These are phyloP conservation scores for Ptychobarbus kaznakovi DNA, from an alignment of 2,797 vertebrate species.

Conservation along the genomic window DNA sequence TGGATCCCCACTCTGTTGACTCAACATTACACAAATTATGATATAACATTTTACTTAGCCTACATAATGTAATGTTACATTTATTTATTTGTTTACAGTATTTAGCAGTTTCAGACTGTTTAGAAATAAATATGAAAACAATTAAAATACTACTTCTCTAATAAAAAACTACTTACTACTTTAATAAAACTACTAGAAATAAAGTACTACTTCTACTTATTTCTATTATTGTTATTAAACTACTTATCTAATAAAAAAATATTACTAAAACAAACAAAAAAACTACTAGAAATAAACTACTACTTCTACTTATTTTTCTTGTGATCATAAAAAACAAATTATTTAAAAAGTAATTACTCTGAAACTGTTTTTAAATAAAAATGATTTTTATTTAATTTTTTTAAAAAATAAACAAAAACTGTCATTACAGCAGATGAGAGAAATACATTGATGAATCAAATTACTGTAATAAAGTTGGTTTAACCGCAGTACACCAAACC, in stretches of 20 bases:
- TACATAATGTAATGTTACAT: too few species aligned
- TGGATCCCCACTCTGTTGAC: too few species aligned
- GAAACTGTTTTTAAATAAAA: background rate
- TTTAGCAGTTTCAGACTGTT: background rate
- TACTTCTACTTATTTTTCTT: background rate
- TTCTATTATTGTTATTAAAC: too few species aligned
- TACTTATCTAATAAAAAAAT: too few species aligned
- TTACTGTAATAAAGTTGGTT: constrained; percentile 17
- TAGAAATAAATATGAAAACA: background rate
- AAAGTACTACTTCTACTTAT: too few species aligned
- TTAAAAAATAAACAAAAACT: background rate
- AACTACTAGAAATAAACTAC: too few species aligned
- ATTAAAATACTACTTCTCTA: too few species aligned
- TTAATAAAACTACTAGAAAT: too few species aligned
- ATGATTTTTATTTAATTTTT: background rate
- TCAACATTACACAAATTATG: background rate
- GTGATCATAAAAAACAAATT: background rate
- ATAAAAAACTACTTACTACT: too few species aligned
- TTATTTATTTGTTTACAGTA: too few species aligned
- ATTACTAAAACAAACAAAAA: too few species aligned
- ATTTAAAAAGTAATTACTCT: background rate
- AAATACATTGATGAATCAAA: constrained; percentile 30
- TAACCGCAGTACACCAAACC: constrained; percentile 12
- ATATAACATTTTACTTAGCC: background rate
- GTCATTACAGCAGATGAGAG: background rate